phyloP scores from a whole-genome alignment of 2,888 invertebrate species.

The Melieria crassipennis region DNA sequence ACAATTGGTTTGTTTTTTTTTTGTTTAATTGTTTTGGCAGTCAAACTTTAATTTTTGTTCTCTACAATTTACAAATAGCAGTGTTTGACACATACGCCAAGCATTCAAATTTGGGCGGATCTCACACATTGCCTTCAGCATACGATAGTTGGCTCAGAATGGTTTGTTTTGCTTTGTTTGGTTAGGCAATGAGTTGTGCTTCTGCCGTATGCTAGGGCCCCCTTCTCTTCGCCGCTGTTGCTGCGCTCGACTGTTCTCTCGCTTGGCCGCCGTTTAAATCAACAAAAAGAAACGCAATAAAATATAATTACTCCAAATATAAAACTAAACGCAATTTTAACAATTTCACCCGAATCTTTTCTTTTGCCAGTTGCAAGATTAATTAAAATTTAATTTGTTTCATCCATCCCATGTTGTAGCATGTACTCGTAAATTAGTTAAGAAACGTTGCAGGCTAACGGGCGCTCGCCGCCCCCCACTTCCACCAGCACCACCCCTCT shows the following conservation, averaged over 20 bases:
- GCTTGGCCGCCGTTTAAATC: not conserved
- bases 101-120: not conserved
- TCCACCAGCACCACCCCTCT: slow-evolving; percentile 11
- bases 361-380: not conserved
- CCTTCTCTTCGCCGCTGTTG: not conserved
- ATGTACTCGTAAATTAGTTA: no score
- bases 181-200: not conserved
- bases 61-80: not conserved
- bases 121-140: not conserved
- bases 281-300: not conserved
- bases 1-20: not conserved
- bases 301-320: not conserved
- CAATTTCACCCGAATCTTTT: not conserved
- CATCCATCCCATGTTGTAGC: not conserved
- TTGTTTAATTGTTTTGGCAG: slow-evolving; percentile 10
- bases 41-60: slow-evolving; percentile 1
- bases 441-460: not conserved
- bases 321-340: not conserved
- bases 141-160: not conserved
- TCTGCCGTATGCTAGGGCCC: no score
- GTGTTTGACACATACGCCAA: not conserved
- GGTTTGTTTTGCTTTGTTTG: not conserved
- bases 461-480: not conserved
- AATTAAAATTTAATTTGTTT: slow-evolving; percentile 12
- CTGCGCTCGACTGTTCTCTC: no score